phyloP scores from a whole-genome alignment of 1,140 invertebrate species.

The Rhyacophila brunnea region DNA sequence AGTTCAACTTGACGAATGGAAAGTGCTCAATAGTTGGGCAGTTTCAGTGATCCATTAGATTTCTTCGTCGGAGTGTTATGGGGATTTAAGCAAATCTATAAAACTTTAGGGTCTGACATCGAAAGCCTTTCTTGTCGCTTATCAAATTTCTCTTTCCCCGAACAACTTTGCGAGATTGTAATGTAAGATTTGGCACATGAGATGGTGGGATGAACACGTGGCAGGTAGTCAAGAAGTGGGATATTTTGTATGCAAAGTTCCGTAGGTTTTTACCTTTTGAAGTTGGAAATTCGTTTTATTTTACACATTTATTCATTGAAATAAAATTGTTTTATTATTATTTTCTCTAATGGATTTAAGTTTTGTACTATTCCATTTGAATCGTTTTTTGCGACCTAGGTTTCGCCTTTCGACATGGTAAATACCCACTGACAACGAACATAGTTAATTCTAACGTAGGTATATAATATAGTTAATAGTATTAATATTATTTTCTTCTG shows the following conservation, averaged over 20 bases:
- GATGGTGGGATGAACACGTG: background rate
- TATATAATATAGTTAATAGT: no score
- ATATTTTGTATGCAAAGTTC: no score
- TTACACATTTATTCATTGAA: no score
- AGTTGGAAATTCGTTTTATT: background rate
- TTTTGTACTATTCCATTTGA: no score
- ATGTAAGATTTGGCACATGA: background rate
- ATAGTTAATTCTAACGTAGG: no score
- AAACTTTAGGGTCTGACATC: conserved; percentile 21
- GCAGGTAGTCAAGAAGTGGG: background rate
- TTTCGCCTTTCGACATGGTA: no score
- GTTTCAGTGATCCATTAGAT: conserved; percentile 27
- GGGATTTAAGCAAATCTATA: conserved; percentile 30
- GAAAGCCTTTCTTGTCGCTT: conserved; percentile 28
- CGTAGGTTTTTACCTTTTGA: background rate
- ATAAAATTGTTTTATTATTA: no score
- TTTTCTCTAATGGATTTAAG: no score
- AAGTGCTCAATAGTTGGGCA: conserved; percentile 16
- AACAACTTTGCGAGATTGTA: background rate
- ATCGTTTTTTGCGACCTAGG: no score
- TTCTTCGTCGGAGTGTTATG: conserved; percentile 14
- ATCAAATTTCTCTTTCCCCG: conserved; percentile 11
- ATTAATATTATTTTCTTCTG: no score
- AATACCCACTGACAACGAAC: no score
- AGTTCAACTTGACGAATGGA: conserved; percentile 19